Evolutionary conservation across 2,113 vertebrate species (phyloP), one percentile per base, ranked within the genome.

Genomic region (Xyliphius kryptos): DNA sequence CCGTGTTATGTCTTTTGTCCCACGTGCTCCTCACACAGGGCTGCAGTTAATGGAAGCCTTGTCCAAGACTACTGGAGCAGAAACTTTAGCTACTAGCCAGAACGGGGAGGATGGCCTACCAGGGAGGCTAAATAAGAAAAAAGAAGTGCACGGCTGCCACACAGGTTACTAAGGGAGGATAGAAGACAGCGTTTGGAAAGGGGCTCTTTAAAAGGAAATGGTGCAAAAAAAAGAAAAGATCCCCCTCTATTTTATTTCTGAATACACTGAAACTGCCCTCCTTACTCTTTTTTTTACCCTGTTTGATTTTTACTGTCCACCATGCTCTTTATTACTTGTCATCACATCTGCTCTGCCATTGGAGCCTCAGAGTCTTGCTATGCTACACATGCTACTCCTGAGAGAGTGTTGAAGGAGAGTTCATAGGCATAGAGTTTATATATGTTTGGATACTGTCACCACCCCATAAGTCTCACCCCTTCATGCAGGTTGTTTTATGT

Each of bases 41-140:
- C 86, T 17, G 74, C 88, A 97, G 94, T 97, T 98, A 96, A 97
- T 95, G 93, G 91, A 87, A 83, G 86, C 86, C 90, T 97, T 97
- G 92, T 96, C 87, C 87, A 49, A 73, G 87, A 68, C 85, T 78
- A 80, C 81, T 89, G 90, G 89, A 90, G 90, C 93, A 94, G 92
- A 97, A 96, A 92, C 77, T 84, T 83, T 85, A 84, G 85, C n/a
- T n/a, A n/a, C 87, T 80, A 84, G 74, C 77, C 59, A 47, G 75
- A 73, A 76, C 67, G 50, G 70, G 80, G 52, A 13, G 71, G 69
- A 63, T 67, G 66, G 60, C 56, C 63, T 56, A 56, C 57, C 68
- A 64, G 64, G 76, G 77, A 68, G 20, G 73, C n/a, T n/a, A n/a
- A n/a, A n/a, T n/a, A 16, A 40, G 50, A 55, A 47, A 26, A 38